Base-by-base conservation (phyloP, 1,140 invertebrate species). In the Rhyacophila brunnea region DNA sequence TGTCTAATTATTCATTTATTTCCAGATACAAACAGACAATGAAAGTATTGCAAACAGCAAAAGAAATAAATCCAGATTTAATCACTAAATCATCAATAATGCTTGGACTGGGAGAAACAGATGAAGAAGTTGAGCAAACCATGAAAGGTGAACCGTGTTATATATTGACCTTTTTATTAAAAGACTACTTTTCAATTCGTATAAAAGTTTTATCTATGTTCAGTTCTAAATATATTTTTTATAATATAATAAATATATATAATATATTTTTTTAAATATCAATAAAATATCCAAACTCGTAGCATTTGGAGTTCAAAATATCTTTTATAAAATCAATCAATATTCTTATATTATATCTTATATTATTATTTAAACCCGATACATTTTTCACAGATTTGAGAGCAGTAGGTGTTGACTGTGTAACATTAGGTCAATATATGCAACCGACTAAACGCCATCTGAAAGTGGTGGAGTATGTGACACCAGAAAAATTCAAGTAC, bases 371-470 rank as follows among this genome's bases (percentile, higher is more conserved):
- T n/a, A n/a, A n/a, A n/a, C n/a, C n/a, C n/a, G n/a, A n/a, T n/a
- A n/a, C n/a, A n/a, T n/a, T n/a, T n/a, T 6, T 54, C 44, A 61
- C 68, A 86, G 93, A 96, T 80, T 74, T 97, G 3, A 79, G 87
- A 57, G 70, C 76, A 13, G 86, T 79, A 28, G 89, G 87, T 19
- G 96, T 99, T 0, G 96, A 99, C 71, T 98, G 95, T 73, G 67
- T 99, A 0, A 99, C 98, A 1, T 77, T 99, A 6, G 98, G 98
- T 0, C 98, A 99, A 73, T 99, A 99, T 73, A 99, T 99, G 95
- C 97, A 99, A 73, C 96, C 97, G 0, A 99, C 96, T 1, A 98
- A 97, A 71, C 82, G 87, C 46, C 97, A 99, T 80, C 78, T 99
- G 4, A 95, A 95, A 80, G 95, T 98, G 0, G 89, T 91, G 46